Evolutionary conservation across 1,140 invertebrate genomes (phyloP), one percentile per base, ranked within the genome.

Genomic region (Wiebesia pumilae): DNA sequence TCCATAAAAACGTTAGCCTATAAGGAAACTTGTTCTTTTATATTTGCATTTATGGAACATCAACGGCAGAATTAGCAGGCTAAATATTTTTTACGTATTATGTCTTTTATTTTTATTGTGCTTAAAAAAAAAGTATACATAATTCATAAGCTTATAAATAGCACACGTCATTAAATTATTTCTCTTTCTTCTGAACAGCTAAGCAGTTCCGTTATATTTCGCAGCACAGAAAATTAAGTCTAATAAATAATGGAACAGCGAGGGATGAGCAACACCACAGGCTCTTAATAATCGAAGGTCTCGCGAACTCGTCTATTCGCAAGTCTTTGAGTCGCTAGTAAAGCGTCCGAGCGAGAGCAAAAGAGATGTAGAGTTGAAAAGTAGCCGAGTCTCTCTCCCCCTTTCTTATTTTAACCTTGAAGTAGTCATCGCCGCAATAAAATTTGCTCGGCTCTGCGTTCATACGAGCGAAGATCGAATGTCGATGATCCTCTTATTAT

Each of bases 371-470:
- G 30, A 73, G 30, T 73, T 40, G 38, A 73, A 43, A 21, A 43
- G 38, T 75, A 38, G 65, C n/a, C 40, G 38, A 35, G 3, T 51
- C 78, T 40, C 51, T 47, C 27, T 47, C 43, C 4, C 43, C 1
- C 21, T 19, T 10, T 80, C 35, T 62, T 7, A 9, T 0, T 87
- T 81, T 89, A 90, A 88, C 89, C 85, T 90, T 89, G 88, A 88
- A 86, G 79, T 88, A 83, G 90, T 88, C 87, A 85, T 79, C 69
- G 67, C 81, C 21, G 65, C 85, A 87, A 89, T 90, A 87, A 87
- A 89, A 85, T 89, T 89, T 88, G 88, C 83, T 89, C 86, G 87
- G 65, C 81, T 80, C 79, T 73, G 24, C 35, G 35, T 73, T 40
- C 35, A 19, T 47, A 24, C 47, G 40, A 51, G 14, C 43, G 4